A percentile compares a stretch with the other conserved stretches of the same genome.
These are phyloP conservation scores for Rosalia funebris DNA, from an alignment of 2,888 invertebrate genomes.

Conservation along the genomic window DNA sequence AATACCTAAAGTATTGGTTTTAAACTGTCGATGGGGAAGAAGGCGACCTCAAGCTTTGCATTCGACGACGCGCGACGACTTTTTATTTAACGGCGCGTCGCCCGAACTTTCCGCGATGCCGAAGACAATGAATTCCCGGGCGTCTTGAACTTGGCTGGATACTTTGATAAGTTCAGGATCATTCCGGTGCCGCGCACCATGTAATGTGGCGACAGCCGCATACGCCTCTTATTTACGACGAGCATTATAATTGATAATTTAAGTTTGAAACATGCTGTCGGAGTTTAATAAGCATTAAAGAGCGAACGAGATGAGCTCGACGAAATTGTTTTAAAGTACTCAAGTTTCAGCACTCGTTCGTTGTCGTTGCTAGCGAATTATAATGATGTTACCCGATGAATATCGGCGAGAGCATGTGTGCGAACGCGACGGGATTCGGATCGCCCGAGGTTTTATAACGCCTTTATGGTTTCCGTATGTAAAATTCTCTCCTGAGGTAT, in stretches of 20 bases:
- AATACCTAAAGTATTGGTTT: too few relatives aligned
- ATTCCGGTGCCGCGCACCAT: too few relatives aligned
- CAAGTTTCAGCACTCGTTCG: constrained; percentile 38
- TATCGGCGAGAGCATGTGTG: constrained; percentile 25
- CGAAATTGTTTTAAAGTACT: constrained; percentile 46
- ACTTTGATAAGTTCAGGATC: too few relatives aligned
- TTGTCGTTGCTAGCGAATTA: constrained; percentile 20
- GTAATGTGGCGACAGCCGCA: too few relatives aligned
- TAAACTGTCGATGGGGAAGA: too few relatives aligned
- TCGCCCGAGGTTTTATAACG: constrained; percentile 35
- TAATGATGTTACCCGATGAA: not conserved
- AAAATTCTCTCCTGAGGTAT: constrained; percentile 29
- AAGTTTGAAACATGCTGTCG: constrained; percentile 40
- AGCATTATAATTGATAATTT: constrained; percentile 49
- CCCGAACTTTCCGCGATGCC: too few relatives aligned
- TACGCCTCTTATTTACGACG: too few relatives aligned
- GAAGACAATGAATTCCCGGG: too few relatives aligned
- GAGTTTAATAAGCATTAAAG: constrained; percentile 46
- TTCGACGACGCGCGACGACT: too few relatives aligned
- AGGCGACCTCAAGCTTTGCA: too few relatives aligned
- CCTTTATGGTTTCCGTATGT: constrained; percentile 26
- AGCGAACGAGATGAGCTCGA: constrained; percentile 41
- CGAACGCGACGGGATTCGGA: constrained; percentile 36
- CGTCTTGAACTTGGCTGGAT: too few relatives aligned
- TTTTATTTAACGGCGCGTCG: too few relatives aligned